phyloP scores from a whole-genome alignment of 2,113 vertebrate species.

The Channa maculata region DNA sequence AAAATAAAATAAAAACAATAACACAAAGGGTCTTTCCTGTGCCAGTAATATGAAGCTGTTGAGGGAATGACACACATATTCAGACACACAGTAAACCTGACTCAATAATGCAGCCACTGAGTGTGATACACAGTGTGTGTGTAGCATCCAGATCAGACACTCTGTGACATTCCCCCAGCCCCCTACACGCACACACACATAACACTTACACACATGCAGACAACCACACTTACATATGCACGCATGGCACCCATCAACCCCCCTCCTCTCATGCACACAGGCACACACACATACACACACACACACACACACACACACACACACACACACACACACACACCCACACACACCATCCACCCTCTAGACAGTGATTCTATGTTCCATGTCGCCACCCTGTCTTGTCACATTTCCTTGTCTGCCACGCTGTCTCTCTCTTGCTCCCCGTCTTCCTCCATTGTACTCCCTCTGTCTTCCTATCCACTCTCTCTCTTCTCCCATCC shows the following conservation, averaged over 20 bases:
- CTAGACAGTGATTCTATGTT: constrained; percentile 83
- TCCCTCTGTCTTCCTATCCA: constrained; percentile 58
- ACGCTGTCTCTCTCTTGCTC: constrained; percentile 61
- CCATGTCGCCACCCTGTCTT: constrained; percentile 85
- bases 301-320: constrained; percentile 34
- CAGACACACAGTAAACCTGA: constrained; percentile 29
- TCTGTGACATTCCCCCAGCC: constrained; percentile 67
- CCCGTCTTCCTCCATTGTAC: constrained; percentile 74
- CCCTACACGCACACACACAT: constrained; percentile 35
- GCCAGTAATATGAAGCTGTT: background rate
- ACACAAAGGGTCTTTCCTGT: background rate
- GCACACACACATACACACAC: constrained; percentile 28
- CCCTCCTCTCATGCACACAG: constrained; percentile 14
- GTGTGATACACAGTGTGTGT: constrained; percentile 55
- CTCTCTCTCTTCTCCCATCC: constrained; percentile 63
- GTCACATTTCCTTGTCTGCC: constrained; percentile 83
- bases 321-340: constrained; percentile 27
- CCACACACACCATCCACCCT: constrained; percentile 45
- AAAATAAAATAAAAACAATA: background rate
- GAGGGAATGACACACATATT: constrained; percentile 23
- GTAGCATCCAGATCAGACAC: constrained; percentile 75
- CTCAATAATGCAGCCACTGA: constrained; percentile 69
- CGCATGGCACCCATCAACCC: constrained; percentile 53
- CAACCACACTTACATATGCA: constrained; percentile 60
- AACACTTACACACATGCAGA: constrained; percentile 20